Percentiles rank a stretch among this genome's conserved stretches.
Conservation (phyloP, 2,797 vertebrate species). For the Tinamus major region DNA sequence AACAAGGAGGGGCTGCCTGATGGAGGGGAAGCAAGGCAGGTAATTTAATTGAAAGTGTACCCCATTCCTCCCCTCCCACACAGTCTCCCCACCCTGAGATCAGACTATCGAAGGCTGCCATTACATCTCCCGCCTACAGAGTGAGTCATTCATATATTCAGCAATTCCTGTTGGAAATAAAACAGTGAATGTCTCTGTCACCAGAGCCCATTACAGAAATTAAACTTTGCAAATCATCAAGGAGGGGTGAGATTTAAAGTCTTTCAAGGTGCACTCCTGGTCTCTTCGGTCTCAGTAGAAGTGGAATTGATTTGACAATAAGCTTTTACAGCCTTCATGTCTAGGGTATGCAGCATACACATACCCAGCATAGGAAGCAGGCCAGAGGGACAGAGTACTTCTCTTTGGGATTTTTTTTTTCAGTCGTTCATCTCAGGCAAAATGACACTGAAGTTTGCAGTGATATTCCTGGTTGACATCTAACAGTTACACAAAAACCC, state of each 20-base stretch:
- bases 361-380: not conserved
- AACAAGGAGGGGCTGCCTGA: constrained; percentile 4
- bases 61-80: constrained; percentile 14
- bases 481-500: not conserved
- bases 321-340: constrained; percentile 26
- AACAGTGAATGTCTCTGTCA: constrained; percentile 56
- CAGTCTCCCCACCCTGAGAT: constrained; percentile 49
- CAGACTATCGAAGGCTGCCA: constrained; percentile 54
- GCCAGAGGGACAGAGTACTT: not conserved
- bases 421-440: constrained; percentile 18
- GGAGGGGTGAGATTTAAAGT: constrained; percentile 68
- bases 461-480: not conserved
- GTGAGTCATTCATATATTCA: constrained; percentile 73
- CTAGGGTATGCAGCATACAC: not conserved
- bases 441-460: not conserved
- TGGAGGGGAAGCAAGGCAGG: constrained; percentile 14
- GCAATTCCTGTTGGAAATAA: constrained; percentile 66
- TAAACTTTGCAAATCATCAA: constrained; percentile 77
- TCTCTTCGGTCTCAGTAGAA: not conserved
- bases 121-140: constrained; percentile 56
- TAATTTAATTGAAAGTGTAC: constrained; percentile 5
- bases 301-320: constrained; percentile 62
- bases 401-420: not conserved
- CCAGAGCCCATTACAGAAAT: constrained; percentile 75
- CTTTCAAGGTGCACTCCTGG: constrained; percentile 44